Base-by-base conservation (phyloP, 1,140 invertebrate species). In the Eciton burchellii region DNA sequence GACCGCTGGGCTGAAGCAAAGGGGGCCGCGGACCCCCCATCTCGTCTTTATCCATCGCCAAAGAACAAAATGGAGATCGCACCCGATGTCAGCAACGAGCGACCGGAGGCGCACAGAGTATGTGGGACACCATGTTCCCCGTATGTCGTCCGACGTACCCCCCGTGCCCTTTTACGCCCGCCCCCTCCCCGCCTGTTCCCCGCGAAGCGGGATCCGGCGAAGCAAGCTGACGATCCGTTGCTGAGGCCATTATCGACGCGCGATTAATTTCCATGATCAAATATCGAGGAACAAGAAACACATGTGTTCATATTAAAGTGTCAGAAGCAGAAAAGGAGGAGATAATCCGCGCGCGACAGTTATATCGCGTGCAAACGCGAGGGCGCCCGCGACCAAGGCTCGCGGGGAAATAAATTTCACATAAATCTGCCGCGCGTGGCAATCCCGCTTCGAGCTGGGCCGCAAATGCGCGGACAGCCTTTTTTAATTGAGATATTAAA, bases 91-190 rank as follows among this genome's bases (percentile, higher is more conserved):
- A 83, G 89, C 89, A 89, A 91, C 87, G 90, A 83, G 90, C 84
- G 88, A 87, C 81, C 49, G 90, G 89, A 88, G 84, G 66, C 79
- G 65, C 71, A 88, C 83, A 73, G 88, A 90, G 86, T 90, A 92
- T 91, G 85, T 88, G 89, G 89, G 86, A 89, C 90, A 89, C 86
- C 81, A 87, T 90, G 89, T 86, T 90, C 89, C 86, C 91, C 91
- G 91, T 92, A 92, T 92, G 92, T 93, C 90, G 90, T 88, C 85
- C 84, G 83, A 81, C 70, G 56, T 92, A 91, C 90, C 91, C 92
- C 92, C 92, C 91, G 26, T 82, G 54, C 49, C 12, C 16, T 4
- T 12, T 12, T 74, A 65, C 21, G 4, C 35, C 16, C n/a, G 62
- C 52, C 21, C 62, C 56, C 43, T 77, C 21, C 24, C 35, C 49